These are phyloP conservation scores for Sitobion miscanthi DNA, from an alignment of 1,140 invertebrate species.

Conservation along the genomic window DNA sequence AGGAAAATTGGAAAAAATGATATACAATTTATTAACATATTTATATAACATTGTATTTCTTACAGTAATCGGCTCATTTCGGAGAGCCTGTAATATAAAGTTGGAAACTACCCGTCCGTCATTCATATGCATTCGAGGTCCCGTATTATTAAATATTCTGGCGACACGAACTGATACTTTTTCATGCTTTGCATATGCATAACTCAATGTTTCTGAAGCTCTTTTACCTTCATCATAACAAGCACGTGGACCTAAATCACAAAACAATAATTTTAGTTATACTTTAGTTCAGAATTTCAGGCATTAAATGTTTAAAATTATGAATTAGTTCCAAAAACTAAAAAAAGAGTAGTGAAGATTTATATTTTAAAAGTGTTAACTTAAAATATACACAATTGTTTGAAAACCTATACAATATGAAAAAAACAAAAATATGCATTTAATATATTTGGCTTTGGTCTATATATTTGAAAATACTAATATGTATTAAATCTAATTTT, in stretches of 20 bases:
- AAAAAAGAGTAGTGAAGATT: background rate
- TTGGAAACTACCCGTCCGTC: constrained; percentile 99
- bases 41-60: constrained; percentile 59
- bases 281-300: background rate
- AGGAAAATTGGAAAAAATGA: background rate
- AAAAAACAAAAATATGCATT: background rate
- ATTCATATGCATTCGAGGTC: constrained; percentile 99
- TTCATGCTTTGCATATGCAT: constrained; percentile 97
- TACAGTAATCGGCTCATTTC: constrained; percentile 94
- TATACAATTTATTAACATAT: constrained; percentile 45
- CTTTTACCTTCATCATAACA: constrained; percentile 99
- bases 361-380: background rate
- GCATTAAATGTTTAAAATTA: background rate
- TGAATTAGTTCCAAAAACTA: background rate
- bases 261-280: background rate
- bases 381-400: background rate
- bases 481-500: background rate
- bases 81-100: constrained; percentile 95
- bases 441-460: background rate
- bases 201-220: constrained; percentile 94
- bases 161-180: constrained; percentile 94
- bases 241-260: constrained; percentile 77
- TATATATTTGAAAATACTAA: background rate
- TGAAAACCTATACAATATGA: background rate
- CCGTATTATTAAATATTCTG: constrained; percentile 99